Base-by-base conservation (phyloP, 2,797 vertebrate species). In the Tympanoctomys barrerae region DNA sequence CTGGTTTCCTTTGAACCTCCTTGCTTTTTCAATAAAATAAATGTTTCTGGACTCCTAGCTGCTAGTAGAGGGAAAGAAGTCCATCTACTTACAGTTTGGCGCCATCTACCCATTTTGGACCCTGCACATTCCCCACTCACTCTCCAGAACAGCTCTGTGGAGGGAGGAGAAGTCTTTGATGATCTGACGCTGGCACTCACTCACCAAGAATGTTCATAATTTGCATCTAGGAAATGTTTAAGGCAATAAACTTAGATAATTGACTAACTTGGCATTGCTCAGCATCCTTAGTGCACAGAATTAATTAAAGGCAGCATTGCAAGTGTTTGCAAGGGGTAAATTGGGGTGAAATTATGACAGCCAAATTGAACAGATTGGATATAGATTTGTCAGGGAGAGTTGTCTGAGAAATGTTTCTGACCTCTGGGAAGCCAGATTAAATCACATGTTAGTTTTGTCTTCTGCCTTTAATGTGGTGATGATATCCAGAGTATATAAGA, bases 221-320 rank as follows among this genome's bases (percentile, higher is more conserved):
- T 95, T 89, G 62, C 89, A 96, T 96, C 86, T 94, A 96, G 88
- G 90, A 97, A 96, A 95, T 86, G 83, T 93, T 97, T 97, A 97
- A 96, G 96, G 86, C 91, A 91, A 96, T 94, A 95, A 96, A 94
- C 90, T 95, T 95, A 68, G 82, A 49, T 96, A 97, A 97, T 96
- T 97, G 96, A 90, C 89, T 89, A 95, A 96, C 75, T 89, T 96
- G 95, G 94, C 93, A 90, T 95, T 94, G 81, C 92, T 96, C 80
- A 91, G 87, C 95, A 52, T 95, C 96, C 89, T 94, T 70, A 96
- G 92, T 96, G 77, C 54, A 81, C 66, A 95, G 62, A 95, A 94
- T 97, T 97, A 97, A 97, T 96, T 97, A 73, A 89, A n/a, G 1
- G 46, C 73, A 96, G 42, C 36, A 85, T 84, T 96, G 93, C 52